Conservation (phyloP, 2,888 invertebrate species). For the Agonopterix heracliana region DNA sequence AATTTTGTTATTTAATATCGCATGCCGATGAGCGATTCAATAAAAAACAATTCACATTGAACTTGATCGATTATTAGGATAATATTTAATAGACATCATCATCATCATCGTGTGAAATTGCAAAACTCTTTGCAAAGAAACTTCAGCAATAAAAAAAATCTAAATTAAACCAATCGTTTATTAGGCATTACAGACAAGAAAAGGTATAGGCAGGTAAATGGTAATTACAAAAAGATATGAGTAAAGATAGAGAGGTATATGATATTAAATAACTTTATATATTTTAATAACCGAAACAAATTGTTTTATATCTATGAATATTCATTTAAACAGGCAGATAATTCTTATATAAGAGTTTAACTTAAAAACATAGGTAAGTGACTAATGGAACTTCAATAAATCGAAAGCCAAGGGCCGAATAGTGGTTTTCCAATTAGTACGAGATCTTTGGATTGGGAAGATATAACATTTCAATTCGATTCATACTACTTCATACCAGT, state of each 20-base stretch:
- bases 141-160: too few species aligned
- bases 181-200: slow-evolving; percentile 26
- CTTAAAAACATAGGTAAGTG: neutral
- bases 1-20: too few species aligned
- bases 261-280: neutral
- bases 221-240: slow-evolving; percentile 28
- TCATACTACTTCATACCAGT: too few species aligned
- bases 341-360: neutral
- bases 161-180: slow-evolving; percentile 19
- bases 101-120: too few species aligned
- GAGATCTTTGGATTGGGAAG: neutral
- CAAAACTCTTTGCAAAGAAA: too few species aligned
- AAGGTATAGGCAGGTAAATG: slow-evolving; percentile 17
- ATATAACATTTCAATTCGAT: neutral
- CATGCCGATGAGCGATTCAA: too few species aligned
- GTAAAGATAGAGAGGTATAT: slow-evolving; percentile 16
- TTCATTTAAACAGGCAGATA: neutral
- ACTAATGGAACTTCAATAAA: neutral
- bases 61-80: too few species aligned
- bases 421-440: too few species aligned
- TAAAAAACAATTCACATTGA: too few species aligned
- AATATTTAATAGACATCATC: too few species aligned
- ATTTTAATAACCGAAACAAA: neutral
- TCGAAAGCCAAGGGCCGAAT: neutral
- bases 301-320: neutral